Evolutionary conservation across 1,140 invertebrate genomes (phyloP), one percentile per base, ranked within the genome.

Genomic region (Euura saliciscinereae): DNA sequence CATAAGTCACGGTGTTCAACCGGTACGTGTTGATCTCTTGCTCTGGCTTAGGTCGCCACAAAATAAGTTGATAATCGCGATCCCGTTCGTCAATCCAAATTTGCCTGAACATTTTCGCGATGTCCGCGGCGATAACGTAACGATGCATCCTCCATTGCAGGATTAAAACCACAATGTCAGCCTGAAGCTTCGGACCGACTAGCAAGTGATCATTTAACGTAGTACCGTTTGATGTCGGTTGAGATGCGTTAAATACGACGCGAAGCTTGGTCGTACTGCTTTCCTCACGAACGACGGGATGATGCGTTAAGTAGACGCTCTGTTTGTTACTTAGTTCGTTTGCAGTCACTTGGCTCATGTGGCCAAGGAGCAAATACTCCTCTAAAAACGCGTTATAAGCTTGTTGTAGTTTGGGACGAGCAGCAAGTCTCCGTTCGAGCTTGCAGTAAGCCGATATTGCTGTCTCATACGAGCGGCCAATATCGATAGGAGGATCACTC

Each of bases 1-100:
- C 85, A 73, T 84, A 88, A 0, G 85, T 87, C 2, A 87, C 79
- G 1, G 81, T 87, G 4, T 70, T 78, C 3, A 88, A 67, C 44
- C 70, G 71, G 77, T 66, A 88, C 1, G 28, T 28, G 1, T 28
- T 28, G 1, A 28, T 28, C 10, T 70, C 75, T 44, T 65, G 44
- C 6, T 84, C 67, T 0, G 73, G 45, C 28, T 80, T 43, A 10
- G 67, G 13, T 64, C 78, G 13, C 80, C 84, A 85, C 2, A 84
- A n/a, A 43, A 85, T 84, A 6, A 78, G 65, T 74, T 85, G 83
- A 44, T 75, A 76, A 46, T 78, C 51, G 10, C 45, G 43, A 68
- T 84, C 74, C 11, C 76, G 28, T 43, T 64, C 7, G 67, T 74
- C 43, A 6, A 85, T 70, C 45, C 7, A n/a, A 10, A 85, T 77